Conservation (phyloP, 2,113 vertebrate species). For the Hemiprocne comata region DNA sequence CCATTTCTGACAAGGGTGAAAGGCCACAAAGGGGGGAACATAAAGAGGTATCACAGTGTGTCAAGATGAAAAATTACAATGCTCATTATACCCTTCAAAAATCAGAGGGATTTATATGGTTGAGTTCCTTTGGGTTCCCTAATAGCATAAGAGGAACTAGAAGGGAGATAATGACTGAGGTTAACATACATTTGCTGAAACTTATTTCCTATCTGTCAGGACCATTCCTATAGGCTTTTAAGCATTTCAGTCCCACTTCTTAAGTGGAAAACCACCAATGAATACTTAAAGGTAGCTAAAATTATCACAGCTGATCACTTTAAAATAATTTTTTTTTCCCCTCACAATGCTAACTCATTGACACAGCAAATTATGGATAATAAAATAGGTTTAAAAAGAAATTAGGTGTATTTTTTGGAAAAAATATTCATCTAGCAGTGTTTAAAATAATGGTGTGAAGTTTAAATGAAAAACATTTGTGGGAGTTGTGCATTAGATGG, state of each 20-base stretch:
- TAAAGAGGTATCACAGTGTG: not conserved
- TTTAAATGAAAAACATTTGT: not conserved
- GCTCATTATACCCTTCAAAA: not conserved
- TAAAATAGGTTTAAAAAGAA: not conserved
- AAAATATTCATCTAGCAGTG: not conserved
- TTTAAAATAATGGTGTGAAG: not conserved
- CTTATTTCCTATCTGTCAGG: not conserved
- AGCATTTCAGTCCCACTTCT: not conserved
- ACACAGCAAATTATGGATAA: not conserved
- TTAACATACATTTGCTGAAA: constrained; percentile 1
- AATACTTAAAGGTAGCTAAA: not conserved
- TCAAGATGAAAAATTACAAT: not conserved
- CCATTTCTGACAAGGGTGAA: not conserved
- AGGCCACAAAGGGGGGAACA: not conserved
- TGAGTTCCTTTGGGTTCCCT: not conserved
- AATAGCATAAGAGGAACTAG: constrained; percentile 12
- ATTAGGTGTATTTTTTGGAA: not conserved
- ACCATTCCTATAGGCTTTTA: not conserved
- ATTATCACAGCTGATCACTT: not conserved
- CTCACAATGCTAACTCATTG: not conserved
- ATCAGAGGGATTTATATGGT: not conserved
- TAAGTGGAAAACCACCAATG: not conserved
- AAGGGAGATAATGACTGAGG: not conserved
- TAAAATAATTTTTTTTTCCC: not conserved
- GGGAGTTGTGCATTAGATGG: not conserved